Percentiles rank a stretch among this genome's conserved stretches.
phyloP scores from a whole-genome alignment of 1,140 invertebrate species.

The Leptopilina boulardi region DNA sequence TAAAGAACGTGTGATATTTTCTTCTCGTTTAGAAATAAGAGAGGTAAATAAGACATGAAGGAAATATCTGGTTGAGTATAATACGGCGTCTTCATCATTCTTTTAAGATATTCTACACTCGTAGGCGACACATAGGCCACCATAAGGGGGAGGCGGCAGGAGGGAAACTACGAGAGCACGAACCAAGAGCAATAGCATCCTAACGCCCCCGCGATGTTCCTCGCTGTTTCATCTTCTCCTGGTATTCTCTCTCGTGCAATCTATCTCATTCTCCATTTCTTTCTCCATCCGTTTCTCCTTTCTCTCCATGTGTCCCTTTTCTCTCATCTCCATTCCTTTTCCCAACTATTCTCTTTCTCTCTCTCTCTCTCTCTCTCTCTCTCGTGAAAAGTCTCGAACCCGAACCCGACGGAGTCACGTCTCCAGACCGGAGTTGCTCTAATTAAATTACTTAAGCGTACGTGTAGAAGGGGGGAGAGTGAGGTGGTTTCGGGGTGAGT shows the following conservation, averaged over 20 bases:
- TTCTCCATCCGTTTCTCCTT: slow-evolving; percentile 37
- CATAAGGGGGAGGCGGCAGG: slow-evolving; percentile 11
- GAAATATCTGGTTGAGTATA: slow-evolving; percentile 1
- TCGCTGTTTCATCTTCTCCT: slow-evolving; percentile 5
- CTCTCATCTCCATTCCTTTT: slow-evolving; percentile 33
- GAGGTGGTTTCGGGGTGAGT: slow-evolving; percentile 35
- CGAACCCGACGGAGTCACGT: slow-evolving; percentile 61
- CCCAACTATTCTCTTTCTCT: slow-evolving; percentile 15
- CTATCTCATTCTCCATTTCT: slow-evolving; percentile 8
- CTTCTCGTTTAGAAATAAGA: slow-evolving; percentile 6
- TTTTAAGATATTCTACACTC: slow-evolving; percentile 17
- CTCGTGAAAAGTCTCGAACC: slow-evolving; percentile 19
- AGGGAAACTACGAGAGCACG: slow-evolving; percentile 13
- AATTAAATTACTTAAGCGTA: slow-evolving; percentile 72
- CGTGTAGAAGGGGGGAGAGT: slow-evolving; percentile 63
- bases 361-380: too few relatives aligned
- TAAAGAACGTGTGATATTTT: slow-evolving; percentile 2
- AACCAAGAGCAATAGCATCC: slow-evolving; percentile 25
- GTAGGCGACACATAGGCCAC: slow-evolving; percentile 24
- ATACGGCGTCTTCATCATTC: slow-evolving; percentile 22
- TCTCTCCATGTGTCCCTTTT: slow-evolving; percentile 31
- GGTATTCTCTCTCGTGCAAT: slow-evolving; percentile 12
- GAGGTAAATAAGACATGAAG: not conserved
- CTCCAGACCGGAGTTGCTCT: slow-evolving; percentile 69
- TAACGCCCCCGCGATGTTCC: slow-evolving; percentile 21